These are phyloP conservation scores for Spea multiplicata DNA, from an alignment of 2,113 vertebrate species.

Conservation along the genomic window DNA sequence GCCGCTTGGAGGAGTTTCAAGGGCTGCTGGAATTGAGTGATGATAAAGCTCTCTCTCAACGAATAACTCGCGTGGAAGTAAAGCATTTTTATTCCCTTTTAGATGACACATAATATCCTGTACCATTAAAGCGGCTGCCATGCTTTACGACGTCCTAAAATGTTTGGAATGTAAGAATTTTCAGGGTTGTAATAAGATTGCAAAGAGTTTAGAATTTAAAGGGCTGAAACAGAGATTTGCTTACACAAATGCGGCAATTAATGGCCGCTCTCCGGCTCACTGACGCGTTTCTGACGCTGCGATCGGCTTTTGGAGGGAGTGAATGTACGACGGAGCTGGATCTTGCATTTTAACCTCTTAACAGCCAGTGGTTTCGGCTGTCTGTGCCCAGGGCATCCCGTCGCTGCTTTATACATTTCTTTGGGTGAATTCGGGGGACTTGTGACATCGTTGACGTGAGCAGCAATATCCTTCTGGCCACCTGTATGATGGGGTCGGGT, in stretches of 20 bases:
- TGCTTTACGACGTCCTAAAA: slow-evolving; percentile 44
- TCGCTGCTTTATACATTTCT: no score
- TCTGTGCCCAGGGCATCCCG: no score
- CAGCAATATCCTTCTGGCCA: no score
- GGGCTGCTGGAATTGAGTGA: slow-evolving; percentile 43
- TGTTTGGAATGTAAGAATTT: slow-evolving; percentile 43
- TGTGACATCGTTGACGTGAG: no score
- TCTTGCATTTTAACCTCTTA: neutral
- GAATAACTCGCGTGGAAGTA: slow-evolving; percentile 45
- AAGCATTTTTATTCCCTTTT: slow-evolving; percentile 40
- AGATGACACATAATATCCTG: slow-evolving; percentile 47
- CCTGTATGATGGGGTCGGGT: no score
- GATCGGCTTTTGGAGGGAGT: neutral
- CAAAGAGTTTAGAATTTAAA: slow-evolving; percentile 32
- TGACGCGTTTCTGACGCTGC: no score
- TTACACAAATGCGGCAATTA: neutral
- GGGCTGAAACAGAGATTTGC: neutral
- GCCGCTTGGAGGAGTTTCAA: slow-evolving; percentile 20
- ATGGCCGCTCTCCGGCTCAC: neutral
- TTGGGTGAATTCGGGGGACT: no score
- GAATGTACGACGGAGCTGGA: neutral
- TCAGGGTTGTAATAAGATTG: slow-evolving; percentile 41
- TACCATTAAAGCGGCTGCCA: slow-evolving; percentile 42
- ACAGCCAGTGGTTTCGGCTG: no score
- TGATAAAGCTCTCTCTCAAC: slow-evolving; percentile 36